Percentiles rank a stretch among this genome's conserved stretches.
Conservation (phyloP, 1,140 invertebrate species). For the silkworm (Bombyx mori) region DNA sequence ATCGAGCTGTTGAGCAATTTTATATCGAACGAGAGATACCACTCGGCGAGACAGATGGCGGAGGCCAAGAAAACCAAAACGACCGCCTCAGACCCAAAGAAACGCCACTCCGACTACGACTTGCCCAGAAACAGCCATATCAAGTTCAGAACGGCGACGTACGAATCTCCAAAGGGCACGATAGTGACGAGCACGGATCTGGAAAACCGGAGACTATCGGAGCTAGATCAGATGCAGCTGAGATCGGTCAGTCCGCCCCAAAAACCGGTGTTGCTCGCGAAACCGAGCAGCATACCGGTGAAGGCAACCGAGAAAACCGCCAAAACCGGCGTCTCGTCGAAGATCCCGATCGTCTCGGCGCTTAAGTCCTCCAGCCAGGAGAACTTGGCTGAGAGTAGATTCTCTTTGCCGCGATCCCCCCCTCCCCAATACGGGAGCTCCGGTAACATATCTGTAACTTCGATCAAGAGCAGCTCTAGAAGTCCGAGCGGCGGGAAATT, state of each 20-base stretch:
- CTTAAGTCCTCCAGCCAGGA: slow-evolving; percentile 66
- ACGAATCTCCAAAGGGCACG: slow-evolving; percentile 67
- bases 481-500: slow-evolving; percentile 61
- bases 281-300: slow-evolving; percentile 66
- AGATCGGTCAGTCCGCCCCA: slow-evolving; percentile 34
- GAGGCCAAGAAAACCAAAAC: slow-evolving; percentile 41
- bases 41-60: slow-evolving; percentile 51
- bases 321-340: slow-evolving; percentile 52
- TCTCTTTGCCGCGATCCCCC: slow-evolving; percentile 54
- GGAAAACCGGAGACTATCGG: slow-evolving; percentile 64
- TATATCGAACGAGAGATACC: slow-evolving; percentile 60
- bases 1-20: slow-evolving; percentile 62
- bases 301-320: slow-evolving; percentile 51
- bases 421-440: slow-evolving; percentile 51
- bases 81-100: slow-evolving; percentile 55
- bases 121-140: slow-evolving; percentile 71
- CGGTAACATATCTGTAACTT: slow-evolving; percentile 66
- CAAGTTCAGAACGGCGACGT: slow-evolving; percentile 73
- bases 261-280: slow-evolving; percentile 55
- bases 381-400: slow-evolving; percentile 57
- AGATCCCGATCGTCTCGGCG: slow-evolving; percentile 66
- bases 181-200: slow-evolving; percentile 63
- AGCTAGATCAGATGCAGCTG: slow-evolving; percentile 57
- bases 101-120: slow-evolving; percentile 66
- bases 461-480: slow-evolving; percentile 66